phyloP scores from a whole-genome alignment of 1,140 invertebrate genomes.

The Drosophila pectinifera region DNA sequence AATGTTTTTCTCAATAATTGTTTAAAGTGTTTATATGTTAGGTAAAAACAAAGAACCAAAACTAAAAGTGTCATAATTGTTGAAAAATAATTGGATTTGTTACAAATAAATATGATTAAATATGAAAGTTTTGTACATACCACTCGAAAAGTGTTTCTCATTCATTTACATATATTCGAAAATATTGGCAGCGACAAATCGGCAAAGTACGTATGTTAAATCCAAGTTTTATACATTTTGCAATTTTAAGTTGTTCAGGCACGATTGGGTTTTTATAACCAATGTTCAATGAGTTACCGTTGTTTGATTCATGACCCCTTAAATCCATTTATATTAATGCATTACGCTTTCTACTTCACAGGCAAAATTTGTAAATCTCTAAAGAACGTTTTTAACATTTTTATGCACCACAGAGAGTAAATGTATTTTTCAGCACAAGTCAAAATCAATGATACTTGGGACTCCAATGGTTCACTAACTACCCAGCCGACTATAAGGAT shows the following conservation, averaged over 20 bases:
- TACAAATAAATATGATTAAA: slow-evolving; percentile 60
- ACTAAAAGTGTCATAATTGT: slow-evolving; percentile 70
- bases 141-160: slow-evolving; percentile 27
- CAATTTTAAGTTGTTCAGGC: slow-evolving; percentile 52
- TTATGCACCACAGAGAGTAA: slow-evolving; percentile 61
- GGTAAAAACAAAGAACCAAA: slow-evolving; percentile 36
- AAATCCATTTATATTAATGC: slow-evolving; percentile 33
- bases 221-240: slow-evolving; percentile 29
- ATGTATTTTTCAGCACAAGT: slow-evolving; percentile 71
- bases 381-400: slow-evolving; percentile 63
- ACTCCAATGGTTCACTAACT: slow-evolving; percentile 29
- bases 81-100: slow-evolving; percentile 63
- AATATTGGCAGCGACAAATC: slow-evolving; percentile 68
- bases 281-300: slow-evolving; percentile 18
- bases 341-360: slow-evolving; percentile 62
- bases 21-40: slow-evolving; percentile 59
- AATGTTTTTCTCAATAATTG: slow-evolving; percentile 35
- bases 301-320: background rate
- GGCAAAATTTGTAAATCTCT: slow-evolving; percentile 75
- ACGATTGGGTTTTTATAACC: slow-evolving; percentile 41
- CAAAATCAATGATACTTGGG: slow-evolving; percentile 22
- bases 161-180: slow-evolving; percentile 36
- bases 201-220: slow-evolving; percentile 66
- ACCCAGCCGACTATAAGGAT: slow-evolving; percentile 33
- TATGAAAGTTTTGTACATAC: slow-evolving; percentile 61